Base-by-base conservation (phyloP, 2,113 vertebrate species). In the Falco punctatus region DNA sequence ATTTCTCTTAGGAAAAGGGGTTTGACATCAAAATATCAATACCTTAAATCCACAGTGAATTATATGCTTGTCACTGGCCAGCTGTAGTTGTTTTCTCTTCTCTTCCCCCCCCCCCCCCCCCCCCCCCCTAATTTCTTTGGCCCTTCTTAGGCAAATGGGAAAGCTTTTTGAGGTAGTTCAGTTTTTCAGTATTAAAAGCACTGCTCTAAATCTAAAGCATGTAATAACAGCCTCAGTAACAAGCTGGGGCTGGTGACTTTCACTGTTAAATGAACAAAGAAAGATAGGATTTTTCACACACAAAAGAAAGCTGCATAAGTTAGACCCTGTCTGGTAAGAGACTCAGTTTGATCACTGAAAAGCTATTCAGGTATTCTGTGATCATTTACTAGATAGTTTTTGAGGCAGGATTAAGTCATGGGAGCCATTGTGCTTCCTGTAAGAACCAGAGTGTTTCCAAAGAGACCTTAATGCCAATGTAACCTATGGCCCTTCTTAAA, bases 241-340 rank as follows among this genome's bases (percentile, higher is more conserved):
- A 87, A 48, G 49, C 54, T 54, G 49, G n/a, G 35, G 64, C 49
- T n/a, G 40, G 57, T 72, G 81, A 58, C 61, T 92, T 84, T 57
- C 35, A 17, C 35, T 82, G 40, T 82, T 79, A 95, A 95, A 91
- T 49, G 86, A 94, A 83, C 44, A 85, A 30, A 85, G 78, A 9
- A 88, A 94, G 87, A 81, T 78, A 21, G 48, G 49, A 77, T 95
- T 94, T 94, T 94, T 82, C 92, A 66, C 78, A 80, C 30, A 95
- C 62, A 92, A 85, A 97, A 87, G 92, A 57, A 81, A 87, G 24
- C 88, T 91, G 57, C 28, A 4, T 87, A 92, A 75, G 80, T 74
- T 87, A 85, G 81, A 87, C 19, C 4, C 49, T 87, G n/a, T 52
- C 83, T 91, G 49, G 13, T 79, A 48, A 77, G 92, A 88, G 79